A percentile compares a stretch with the other conserved stretches of the same genome.
Conservation (phyloP, 2,888 invertebrate species). For the Thereva unica region DNA sequence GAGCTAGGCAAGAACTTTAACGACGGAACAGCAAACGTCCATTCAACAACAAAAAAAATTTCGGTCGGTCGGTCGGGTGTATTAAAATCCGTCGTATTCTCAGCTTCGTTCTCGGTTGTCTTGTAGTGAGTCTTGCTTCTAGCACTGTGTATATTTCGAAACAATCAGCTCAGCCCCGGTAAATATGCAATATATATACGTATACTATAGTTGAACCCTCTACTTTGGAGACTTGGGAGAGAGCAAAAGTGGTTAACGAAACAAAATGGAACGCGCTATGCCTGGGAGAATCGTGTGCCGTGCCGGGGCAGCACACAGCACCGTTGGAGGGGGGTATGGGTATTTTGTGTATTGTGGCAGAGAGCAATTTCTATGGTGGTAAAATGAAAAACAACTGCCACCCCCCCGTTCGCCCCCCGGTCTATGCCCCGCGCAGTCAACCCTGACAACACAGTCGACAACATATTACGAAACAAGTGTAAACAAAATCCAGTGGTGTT, state of each 20-base stretch:
- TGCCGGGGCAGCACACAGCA: too few relatives aligned
- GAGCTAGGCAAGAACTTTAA: too few relatives aligned
- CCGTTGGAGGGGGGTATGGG: slow-evolving; percentile 10
- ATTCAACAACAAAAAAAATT: slow-evolving; percentile 22
- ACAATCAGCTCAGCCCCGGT: slow-evolving; percentile 22
- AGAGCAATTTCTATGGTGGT: slow-evolving; percentile 12
- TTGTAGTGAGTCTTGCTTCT: slow-evolving; percentile 8
- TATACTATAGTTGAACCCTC: too few relatives aligned
- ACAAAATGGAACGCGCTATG: slow-evolving; percentile 10
- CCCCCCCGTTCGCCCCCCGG: slow-evolving; percentile 4
- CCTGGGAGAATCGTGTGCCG: too few relatives aligned
- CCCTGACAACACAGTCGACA: slow-evolving; percentile 12
- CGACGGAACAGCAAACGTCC: slow-evolving; percentile 12
- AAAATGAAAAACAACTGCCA: slow-evolving; percentile 21
- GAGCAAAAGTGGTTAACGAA: slow-evolving; percentile 25
- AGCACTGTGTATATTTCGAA: neutral
- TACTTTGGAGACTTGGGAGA: slow-evolving; percentile 6
- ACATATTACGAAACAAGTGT: slow-evolving; percentile 37
- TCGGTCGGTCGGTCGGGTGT: slow-evolving; percentile 6
- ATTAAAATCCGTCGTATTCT: slow-evolving; percentile 31
- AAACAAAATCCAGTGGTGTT: slow-evolving; percentile 44
- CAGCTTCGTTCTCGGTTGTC: slow-evolving; percentile 9
- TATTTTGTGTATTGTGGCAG: slow-evolving; percentile 27
- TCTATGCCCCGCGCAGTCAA: too few relatives aligned
- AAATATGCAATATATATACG: too few relatives aligned